Base-by-base conservation (phyloP, 1,140 invertebrate genomes). In the Plectus sambesii region DNA sequence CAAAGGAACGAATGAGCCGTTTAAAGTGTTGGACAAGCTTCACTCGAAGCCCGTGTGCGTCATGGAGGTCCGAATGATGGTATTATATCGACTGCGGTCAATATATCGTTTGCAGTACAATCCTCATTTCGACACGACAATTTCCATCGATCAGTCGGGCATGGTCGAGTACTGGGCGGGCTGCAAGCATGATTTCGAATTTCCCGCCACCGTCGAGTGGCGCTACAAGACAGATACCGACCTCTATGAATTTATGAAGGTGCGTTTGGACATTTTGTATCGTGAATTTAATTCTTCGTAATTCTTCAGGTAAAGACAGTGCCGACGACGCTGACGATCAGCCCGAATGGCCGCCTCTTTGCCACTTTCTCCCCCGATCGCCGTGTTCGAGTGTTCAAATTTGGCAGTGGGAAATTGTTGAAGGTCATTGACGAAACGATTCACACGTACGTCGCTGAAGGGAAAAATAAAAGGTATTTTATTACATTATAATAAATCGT, bases 161-260 rank as follows among this genome's bases (percentile, higher is more conserved):
- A 89, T 96, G 60, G 69, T 96, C 6, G 92, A 99, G 70, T 96
- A 94, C 68, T 99, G 93, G 94, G 82, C 81, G 2, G 86, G 88
- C 5, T 78, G 83, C 0, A 88, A 84, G 70, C 74, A 77, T 30
- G 85, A 94, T 49, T 97, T 82, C 62, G 77, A 78, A 48, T 90
- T 93, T 71, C 92, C 90, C 0, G n/a, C n/a, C n/a, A 69, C 71
- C 19, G 93, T 92, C 71, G 78, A 84, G 5, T 92, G 87, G 61
- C 41, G 72, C 47, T 75, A 61, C 0, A 99, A 98, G 75, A 73
- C 93, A 25, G 92, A 98, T 62, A 99, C 84, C 26, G 87, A 96
- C 75, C 74, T 99, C 8, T 99, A 84, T 75, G 88, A 96, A 61
- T 94, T 97, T 74, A 83, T 82, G 0, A 90, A 92, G 68, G 70